These are phyloP conservation scores for Stictocephala bisonia DNA, from an alignment of 2,888 invertebrate genomes.

Conservation along the genomic window DNA sequence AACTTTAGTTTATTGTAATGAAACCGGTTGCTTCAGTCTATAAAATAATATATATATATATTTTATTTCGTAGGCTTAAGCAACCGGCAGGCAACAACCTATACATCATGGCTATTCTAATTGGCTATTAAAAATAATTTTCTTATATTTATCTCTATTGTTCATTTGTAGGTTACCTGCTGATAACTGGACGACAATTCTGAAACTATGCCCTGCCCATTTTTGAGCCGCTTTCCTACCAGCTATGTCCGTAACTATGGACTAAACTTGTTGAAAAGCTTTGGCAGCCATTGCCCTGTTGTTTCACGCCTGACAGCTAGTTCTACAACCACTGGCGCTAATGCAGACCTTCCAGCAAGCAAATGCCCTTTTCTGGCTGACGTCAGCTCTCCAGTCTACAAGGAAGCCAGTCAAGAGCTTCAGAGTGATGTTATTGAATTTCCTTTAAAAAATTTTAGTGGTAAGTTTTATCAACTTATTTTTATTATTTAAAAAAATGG, in stretches of 20 bases:
- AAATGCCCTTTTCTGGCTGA: conserved; percentile 73
- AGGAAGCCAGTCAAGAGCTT: conserved; percentile 76
- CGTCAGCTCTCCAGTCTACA: conserved; percentile 67
- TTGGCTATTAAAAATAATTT: no score
- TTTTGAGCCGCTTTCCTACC: conserved; percentile 82
- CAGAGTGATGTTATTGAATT: conserved; percentile 72
- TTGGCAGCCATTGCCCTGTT: conserved; percentile 85
- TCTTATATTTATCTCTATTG: no score
- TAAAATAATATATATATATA: no score
- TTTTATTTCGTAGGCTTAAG: no score
- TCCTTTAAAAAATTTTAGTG: conserved; percentile 47
- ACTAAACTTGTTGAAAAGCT: conserved; percentile 78
- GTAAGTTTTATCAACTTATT: conserved; percentile 12
- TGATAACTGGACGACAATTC: no score
- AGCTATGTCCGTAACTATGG: conserved; percentile 87
- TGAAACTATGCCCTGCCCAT: conserved; percentile 96
- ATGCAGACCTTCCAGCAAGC: conserved; percentile 57
- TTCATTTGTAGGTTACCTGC: no score
- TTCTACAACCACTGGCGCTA: conserved; percentile 55
- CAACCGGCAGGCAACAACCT: no score
- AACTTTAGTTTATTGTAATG: no score
- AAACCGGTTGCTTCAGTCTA: no score
- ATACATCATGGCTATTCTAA: no score
- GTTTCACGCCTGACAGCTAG: conserved; percentile 69
- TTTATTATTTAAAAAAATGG: no score